Conservation (phyloP, 2,113 vertebrate species). For the Calonectris borealis region DNA sequence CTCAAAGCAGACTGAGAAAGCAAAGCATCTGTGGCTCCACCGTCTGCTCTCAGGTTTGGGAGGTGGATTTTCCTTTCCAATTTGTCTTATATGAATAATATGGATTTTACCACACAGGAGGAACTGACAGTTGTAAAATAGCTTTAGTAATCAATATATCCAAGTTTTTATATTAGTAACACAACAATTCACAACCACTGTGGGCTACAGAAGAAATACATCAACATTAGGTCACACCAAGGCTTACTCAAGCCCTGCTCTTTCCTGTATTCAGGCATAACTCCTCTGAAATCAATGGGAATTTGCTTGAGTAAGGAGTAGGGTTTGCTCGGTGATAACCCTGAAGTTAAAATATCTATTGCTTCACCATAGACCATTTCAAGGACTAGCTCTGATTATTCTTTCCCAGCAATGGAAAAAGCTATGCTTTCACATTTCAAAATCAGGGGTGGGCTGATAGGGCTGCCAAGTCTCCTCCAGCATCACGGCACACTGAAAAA, state of each 20-base stretch:
- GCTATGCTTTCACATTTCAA: conserved; percentile 11
- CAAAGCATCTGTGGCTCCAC: neutral
- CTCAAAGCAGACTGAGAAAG: neutral
- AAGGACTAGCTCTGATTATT: neutral
- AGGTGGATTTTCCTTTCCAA: neutral
- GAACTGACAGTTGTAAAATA: neutral
- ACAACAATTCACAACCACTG: neutral
- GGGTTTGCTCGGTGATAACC: neutral
- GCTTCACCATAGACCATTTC: neutral
- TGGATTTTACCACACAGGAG: neutral
- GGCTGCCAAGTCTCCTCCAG: conserved; percentile 36
- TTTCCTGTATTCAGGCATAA: neutral
- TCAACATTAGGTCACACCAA: neutral
- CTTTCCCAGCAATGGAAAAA: neutral
- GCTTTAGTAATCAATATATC: neutral
- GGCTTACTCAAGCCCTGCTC: neutral
- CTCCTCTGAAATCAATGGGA: neutral
- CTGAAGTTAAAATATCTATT: conserved; percentile 3
- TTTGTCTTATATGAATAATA: neutral
- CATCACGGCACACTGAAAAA: neutral
- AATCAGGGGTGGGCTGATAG: conserved; percentile 8
- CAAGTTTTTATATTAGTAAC: neutral
- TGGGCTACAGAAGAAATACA: neutral
- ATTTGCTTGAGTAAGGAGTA: neutral
- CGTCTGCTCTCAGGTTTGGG: neutral